Evolutionary conservation across 2,113 vertebrate genomes (phyloP).

Genomic region (Papio anubis): DNA sequence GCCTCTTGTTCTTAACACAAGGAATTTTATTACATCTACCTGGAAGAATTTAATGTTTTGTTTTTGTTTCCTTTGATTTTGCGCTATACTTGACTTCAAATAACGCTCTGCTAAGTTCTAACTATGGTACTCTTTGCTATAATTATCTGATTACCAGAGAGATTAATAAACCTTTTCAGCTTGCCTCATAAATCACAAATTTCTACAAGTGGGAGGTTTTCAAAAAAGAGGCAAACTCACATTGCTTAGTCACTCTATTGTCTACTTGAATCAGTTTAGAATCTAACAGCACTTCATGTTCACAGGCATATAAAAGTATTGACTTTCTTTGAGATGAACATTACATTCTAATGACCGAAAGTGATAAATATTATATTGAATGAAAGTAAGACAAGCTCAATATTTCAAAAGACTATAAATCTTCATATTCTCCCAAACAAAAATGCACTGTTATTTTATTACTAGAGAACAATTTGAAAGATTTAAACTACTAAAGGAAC

Average conservation of each 20-base stretch:
- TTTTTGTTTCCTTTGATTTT: constrained; percentile 27
- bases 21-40: background rate
- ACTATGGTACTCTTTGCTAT: constrained; percentile 29
- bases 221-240: constrained; percentile 43
- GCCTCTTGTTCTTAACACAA: background rate
- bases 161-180: constrained; percentile 59
- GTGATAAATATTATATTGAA: constrained; percentile 63
- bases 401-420: constrained; percentile 62
- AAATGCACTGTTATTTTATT: constrained; percentile 52
- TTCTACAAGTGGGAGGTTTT: constrained; percentile 62
- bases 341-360: constrained; percentile 63
- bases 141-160: constrained; percentile 60
- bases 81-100: constrained; percentile 8
- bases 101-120: constrained; percentile 15
- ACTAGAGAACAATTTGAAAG: constrained; percentile 40
- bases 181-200: constrained; percentile 56
- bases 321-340: constrained; percentile 56
- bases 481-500: constrained; percentile 40
- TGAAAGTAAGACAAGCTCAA: constrained; percentile 44
- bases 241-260: constrained; percentile 57
- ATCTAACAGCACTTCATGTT: constrained; percentile 52
- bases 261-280: constrained; percentile 45
- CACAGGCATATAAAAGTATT: constrained; percentile 44
- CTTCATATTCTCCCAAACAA: constrained; percentile 46
- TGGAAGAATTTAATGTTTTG: background rate